A percentile compares a stretch with the other conserved stretches of the same genome.
These are phyloP conservation scores for Drosophila carrolli DNA, from an alignment of 1,140 invertebrate species.

Conservation along the genomic window DNA sequence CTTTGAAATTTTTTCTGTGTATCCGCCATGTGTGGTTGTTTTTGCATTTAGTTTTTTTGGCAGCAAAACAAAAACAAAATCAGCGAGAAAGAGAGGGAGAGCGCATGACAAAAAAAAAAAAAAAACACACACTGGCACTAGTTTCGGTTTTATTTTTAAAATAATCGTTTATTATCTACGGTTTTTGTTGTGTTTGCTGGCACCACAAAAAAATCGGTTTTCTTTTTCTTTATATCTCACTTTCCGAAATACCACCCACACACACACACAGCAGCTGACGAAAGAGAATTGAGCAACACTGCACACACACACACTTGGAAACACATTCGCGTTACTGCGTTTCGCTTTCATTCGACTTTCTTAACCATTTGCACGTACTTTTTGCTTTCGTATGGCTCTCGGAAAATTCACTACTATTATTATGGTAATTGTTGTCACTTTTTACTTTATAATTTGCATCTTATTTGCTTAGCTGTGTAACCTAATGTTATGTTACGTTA, in stretches of 20 bases:
- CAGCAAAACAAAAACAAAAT: conserved; percentile 74
- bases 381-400: conserved; percentile 1
- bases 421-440: neutral
- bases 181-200: neutral
- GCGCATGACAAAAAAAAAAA: conserved; percentile 57
- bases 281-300: conserved; percentile 29
- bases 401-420: conserved; percentile 6
- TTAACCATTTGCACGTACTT: conserved; percentile 16
- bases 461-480: too few relatives aligned
- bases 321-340: conserved; percentile 14
- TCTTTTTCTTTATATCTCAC: conserved; percentile 13
- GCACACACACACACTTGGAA: conserved; percentile 8
- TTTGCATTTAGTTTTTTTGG: conserved; percentile 31
- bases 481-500: too few relatives aligned
- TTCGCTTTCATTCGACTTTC: conserved; percentile 15
- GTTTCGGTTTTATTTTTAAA: conserved; percentile 28
- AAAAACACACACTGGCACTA: conserved; percentile 12
- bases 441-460: neutral
- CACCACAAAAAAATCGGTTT: conserved; percentile 11
- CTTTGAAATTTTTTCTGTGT: conserved; percentile 56
- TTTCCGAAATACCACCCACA: conserved; percentile 8
- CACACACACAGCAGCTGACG: conserved; percentile 39
- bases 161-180: conserved; percentile 7
- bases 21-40: conserved; percentile 42
- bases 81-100: conserved; percentile 30